A percentile compares a stretch with the other conserved stretches of the same genome.
These are phyloP conservation scores for Aporophyla lueneburgensis DNA, from an alignment of 2,888 invertebrate genomes.

Conservation along the genomic window DNA sequence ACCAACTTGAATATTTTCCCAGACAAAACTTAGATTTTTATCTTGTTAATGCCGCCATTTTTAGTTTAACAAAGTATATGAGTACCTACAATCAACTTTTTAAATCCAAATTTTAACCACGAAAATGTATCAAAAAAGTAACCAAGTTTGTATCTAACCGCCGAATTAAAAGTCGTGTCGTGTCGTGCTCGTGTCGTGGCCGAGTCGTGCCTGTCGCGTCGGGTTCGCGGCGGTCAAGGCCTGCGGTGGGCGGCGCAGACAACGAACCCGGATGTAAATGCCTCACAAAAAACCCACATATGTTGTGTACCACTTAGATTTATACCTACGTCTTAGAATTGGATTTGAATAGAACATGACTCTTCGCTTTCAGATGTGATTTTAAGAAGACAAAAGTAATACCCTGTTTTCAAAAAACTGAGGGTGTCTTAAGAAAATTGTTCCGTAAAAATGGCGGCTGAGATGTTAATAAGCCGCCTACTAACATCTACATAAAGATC, in stretches of 20 bases:
- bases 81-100: not conserved
- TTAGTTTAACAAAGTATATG: slow-evolving; percentile 26
- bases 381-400: slow-evolving; percentile 11
- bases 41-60: slow-evolving; percentile 35
- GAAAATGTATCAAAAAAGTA: not conserved
- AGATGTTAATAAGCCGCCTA: not conserved
- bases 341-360: slow-evolving; percentile 50
- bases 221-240: slow-evolving; percentile 88
- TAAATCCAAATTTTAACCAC: not conserved
- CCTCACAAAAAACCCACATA: slow-evolving; percentile 74
- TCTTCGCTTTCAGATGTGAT: slow-evolving; percentile 29
- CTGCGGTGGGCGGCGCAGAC: slow-evolving; percentile 85
- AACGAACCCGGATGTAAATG: slow-evolving; percentile 86
- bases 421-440: not conserved
- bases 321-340: slow-evolving; percentile 52
- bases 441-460: not conserved
- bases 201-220: slow-evolving; percentile 64
- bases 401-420: not conserved
- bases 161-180: slow-evolving; percentile 38
- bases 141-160: slow-evolving; percentile 6
- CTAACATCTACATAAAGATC: not conserved
- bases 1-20: slow-evolving; percentile 45
- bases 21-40: slow-evolving; percentile 55
- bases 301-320: slow-evolving; percentile 58
- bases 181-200: slow-evolving; percentile 62